These are phyloP conservation scores for Trachelus stipa DNA, from an alignment of 2,888 invertebrate species.

Conservation along the genomic window DNA sequence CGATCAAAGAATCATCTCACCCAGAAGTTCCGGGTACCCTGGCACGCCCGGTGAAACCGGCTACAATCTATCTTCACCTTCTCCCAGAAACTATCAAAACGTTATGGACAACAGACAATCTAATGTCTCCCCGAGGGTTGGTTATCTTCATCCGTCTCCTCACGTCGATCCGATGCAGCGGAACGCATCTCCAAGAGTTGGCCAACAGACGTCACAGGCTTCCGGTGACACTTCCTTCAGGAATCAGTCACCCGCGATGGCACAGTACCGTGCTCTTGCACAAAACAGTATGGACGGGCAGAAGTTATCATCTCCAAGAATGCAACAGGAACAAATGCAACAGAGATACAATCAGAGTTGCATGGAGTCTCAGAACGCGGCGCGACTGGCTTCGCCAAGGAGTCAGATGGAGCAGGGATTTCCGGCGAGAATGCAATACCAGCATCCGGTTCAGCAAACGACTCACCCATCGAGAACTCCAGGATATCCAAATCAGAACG, in stretches of 20 bases:
- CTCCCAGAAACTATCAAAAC: conserved; percentile 47
- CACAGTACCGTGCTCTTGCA: conserved; percentile 38
- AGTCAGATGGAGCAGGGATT: conserved; percentile 41
- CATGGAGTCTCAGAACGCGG: conserved; percentile 39
- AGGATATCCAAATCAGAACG: conserved; percentile 25
- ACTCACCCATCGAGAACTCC: conserved; percentile 32
- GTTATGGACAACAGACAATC: conserved; percentile 47
- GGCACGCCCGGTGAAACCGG: conserved; percentile 39
- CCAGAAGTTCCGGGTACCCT: conserved; percentile 55
- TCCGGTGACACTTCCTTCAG: conserved; percentile 28
- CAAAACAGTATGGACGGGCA: conserved; percentile 33
- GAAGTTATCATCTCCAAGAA: conserved; percentile 38
- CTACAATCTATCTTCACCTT: conserved; percentile 48
- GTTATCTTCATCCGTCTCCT: conserved; percentile 40
- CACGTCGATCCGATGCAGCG: conserved; percentile 46
- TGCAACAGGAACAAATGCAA: conserved; percentile 39
- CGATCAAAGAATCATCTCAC: conserved; percentile 53
- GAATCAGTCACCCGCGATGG: conserved; percentile 42
- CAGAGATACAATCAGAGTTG: conserved; percentile 49
- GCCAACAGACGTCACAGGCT: conserved; percentile 30
- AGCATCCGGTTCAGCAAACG: conserved; percentile 38
- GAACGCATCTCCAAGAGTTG: conserved; percentile 38
- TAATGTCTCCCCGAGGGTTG: conserved; percentile 43
- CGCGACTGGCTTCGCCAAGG: conserved; percentile 33
- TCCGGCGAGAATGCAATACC: conserved; percentile 32